Evolutionary conservation across 1,140 invertebrate species (phyloP), one percentile per base, ranked within the genome.

Genomic region (Drosophila carrolli): DNA sequence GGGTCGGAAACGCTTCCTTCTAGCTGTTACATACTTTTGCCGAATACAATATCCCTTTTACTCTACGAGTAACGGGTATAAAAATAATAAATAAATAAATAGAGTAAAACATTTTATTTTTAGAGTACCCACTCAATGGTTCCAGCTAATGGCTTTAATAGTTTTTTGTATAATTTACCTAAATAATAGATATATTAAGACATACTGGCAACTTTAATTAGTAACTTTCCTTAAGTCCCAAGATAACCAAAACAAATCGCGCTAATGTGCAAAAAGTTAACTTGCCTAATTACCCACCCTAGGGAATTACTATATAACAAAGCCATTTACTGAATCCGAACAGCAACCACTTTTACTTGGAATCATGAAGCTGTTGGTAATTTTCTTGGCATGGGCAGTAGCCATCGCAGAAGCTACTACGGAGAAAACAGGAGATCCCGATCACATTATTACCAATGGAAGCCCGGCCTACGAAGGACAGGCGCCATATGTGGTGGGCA

Each of bases 401-500:
- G 19, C 38, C 14, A 5, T 14, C 6, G 53, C 5, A 0, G 8
- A 7, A 19, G 29, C 43, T 13, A n/a, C 5, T 2, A 29, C 27
- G 38, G 2, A 48, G 13, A 9, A 29, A 1, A 1, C 14, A 40
- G 5, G 46, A 1, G 23, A 46, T 1, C 51, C 38, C 0, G 41
- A 75, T 9, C 23, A 43, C 2, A 60, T 80, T 9, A 80, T 80
- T 19, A 80, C 78, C 54, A 80, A 80, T 44, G 78, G 78, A 8
- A 59, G 54, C 29, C 37, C 54, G 1, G 78, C 78, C 5, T 59
- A 51, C 14, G 48, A 57, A 9, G 32, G 55, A 10, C 48, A 93
- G 78, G 93, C 93, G 13, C 94, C 94, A 1, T 93, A 93, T 47
- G 93, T 94, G 70, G 93, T 93, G 10, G 91, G 91, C 4, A 77